These are phyloP conservation scores for Mesitornis unicolor DNA, from an alignment of 2,113 vertebrate species.

Conservation along the genomic window DNA sequence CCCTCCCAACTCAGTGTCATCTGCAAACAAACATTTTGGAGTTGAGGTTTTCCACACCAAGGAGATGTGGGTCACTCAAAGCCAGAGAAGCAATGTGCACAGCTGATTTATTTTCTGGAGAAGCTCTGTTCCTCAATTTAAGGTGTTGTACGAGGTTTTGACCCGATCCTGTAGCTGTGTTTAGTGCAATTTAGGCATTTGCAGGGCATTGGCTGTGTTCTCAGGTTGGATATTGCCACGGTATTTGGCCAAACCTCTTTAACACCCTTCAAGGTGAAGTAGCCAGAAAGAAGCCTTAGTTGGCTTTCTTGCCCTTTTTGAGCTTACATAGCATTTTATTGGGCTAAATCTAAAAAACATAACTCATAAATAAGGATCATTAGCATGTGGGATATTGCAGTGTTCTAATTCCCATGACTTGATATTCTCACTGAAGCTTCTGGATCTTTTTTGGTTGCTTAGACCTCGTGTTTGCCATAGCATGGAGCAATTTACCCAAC, in stretches of 20 bases:
- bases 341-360: background rate
- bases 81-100: fast-evolving
- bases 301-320: background rate
- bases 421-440: background rate
- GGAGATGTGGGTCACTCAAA: background rate
- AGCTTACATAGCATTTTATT: background rate
- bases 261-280: background rate
- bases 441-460: background rate
- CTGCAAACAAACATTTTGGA: too few relatives aligned
- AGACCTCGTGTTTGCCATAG: background rate
- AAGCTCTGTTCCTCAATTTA: background rate
- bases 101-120: background rate
- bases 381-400: background rate
- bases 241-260: background rate
- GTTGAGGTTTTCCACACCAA: fast-evolving
- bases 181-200: background rate
- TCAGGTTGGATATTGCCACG: fast-evolving
- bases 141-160: background rate
- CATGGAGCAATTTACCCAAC: background rate
- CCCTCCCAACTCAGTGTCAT: too few relatives aligned
- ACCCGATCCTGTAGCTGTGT: fast-evolving
- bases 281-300: background rate
- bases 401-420: background rate
- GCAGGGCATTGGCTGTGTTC: background rate
- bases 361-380: background rate